A percentile compares a stretch with the other conserved stretches of the same genome.
Evolutionary conservation across 2,113 vertebrate species (phyloP).

Genomic region (Neomonachus schauinslandi): DNA sequence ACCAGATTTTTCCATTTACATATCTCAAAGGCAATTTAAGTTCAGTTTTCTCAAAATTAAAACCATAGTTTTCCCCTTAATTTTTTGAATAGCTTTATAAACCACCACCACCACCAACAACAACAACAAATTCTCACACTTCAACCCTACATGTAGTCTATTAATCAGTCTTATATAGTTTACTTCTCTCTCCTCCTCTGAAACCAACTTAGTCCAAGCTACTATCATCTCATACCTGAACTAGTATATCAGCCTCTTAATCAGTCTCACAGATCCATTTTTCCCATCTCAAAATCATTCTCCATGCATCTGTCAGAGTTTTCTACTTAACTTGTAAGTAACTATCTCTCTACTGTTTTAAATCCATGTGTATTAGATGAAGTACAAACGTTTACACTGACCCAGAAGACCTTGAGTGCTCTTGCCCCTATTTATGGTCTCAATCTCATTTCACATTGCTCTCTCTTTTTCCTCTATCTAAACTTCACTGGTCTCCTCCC

Average conservation of each 20-base stretch:
- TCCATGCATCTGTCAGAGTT: neutral
- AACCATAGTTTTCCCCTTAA: neutral
- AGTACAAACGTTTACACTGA: neutral
- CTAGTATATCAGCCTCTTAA: neutral
- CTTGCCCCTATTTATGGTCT: accelerated
- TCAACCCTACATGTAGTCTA: neutral
- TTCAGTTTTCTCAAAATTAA: neutral
- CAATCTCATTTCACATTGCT: neutral
- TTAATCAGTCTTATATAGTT: neutral
- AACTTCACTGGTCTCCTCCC: neutral
- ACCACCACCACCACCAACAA: neutral
- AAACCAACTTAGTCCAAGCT: neutral
- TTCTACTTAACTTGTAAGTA: neutral
- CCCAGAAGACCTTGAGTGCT: neutral
- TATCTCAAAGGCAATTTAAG: slow-evolving; percentile 9
- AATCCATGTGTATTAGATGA: neutral
- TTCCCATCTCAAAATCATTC: neutral
- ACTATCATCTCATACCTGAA: neutral
- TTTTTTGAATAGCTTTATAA: slow-evolving; percentile 25
- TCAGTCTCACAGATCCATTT: neutral
- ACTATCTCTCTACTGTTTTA: neutral
- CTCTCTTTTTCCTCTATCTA: neutral
- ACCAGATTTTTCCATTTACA: neutral
- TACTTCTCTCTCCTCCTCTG: slow-evolving; percentile 5
- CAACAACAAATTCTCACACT: neutral